A percentile compares a stretch with the other conserved stretches of the same genome.
Evolutionary conservation across 2,113 vertebrate species (phyloP).

Genomic region (Nesospiza acunhae): DNA sequence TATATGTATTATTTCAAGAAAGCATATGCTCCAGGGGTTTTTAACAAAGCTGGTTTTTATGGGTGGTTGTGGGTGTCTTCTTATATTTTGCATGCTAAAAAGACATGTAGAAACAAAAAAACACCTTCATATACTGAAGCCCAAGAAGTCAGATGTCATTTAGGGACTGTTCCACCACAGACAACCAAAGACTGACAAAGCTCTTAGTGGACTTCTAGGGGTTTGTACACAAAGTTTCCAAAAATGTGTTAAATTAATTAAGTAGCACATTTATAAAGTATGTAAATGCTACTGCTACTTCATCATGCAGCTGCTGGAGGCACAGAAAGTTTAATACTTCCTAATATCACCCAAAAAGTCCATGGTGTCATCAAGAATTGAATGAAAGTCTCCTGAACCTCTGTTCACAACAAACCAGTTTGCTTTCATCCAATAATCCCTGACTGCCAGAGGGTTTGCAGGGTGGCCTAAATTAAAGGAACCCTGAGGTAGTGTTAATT

Average conservation of each 20-base stretch:
- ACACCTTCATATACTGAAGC: not conserved
- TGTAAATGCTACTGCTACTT: not conserved
- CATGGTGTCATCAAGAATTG: not conserved
- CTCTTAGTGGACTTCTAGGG: not conserved
- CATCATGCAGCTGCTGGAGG: not conserved
- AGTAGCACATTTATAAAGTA: not conserved
- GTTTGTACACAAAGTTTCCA: fast-evolving
- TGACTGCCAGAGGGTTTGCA: conserved; percentile 13
- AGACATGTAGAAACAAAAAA: not conserved
- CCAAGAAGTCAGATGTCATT: not conserved
- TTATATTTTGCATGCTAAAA: not conserved
- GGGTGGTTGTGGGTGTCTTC: not conserved
- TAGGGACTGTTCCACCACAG: not conserved
- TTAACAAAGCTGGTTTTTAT: not conserved
- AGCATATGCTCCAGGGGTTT: not conserved
- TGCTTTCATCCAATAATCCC: conserved; percentile 17
- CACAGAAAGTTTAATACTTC: not conserved
- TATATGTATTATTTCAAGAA: not conserved
- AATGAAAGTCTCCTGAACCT: not conserved
- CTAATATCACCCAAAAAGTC: not conserved
- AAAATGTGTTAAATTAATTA: not conserved
- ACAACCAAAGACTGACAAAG: not conserved
- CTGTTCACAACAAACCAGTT: not conserved
- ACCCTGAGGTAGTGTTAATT: conserved; percentile 29
- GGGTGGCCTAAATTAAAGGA: conserved; percentile 36